Base-by-base conservation (phyloP, 2,888 invertebrate genomes). In the Drosophila kambysellisi region DNA sequence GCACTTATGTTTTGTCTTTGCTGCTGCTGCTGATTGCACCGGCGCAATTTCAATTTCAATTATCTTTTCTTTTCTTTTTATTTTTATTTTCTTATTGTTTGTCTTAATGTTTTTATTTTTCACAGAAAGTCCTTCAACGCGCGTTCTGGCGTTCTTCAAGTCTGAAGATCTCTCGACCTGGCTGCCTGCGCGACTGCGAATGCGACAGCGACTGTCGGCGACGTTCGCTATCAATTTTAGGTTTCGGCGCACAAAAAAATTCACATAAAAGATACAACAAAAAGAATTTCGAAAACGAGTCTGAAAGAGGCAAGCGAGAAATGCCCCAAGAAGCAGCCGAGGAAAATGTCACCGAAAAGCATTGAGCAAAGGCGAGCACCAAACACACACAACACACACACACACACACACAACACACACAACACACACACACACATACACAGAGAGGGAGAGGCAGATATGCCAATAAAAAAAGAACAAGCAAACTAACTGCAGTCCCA, bases 321-420 rank as follows among this genome's bases (percentile, higher is more conserved):
- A 57, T 57, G 57, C 43, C 43, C 6, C 57, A 57, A 57, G 51
- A 57, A 60, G 56, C 61, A 59, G 48, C 68, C 82, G 82, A 82
- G 52, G 70, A 73, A 83, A 73, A 81, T 74, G 83, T 76, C 82
- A 79, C 59, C 81, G 74, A 79, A 73, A 80, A 80, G 51, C 69
- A 43, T 43, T 64, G 58, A 76, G 62, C 60, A 68, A 76, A 76
- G 51, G 53, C 63, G 59, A 66, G 59, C 70, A 70, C 70, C 71
- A 73, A 73, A 35, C 73, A 73, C 52, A 58, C 56, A 51, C 25
- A 58, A 12, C 15, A 15, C 12, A 20, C 20, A 43, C 43, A 54
- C 5, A 35, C 6, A 37, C 35, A 25, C 30, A 56, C 30, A 62
- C 35, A 51, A 52, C 11, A 43, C 35, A 4, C 29, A 46, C 9